These are phyloP conservation scores for Physella acuta DNA, from an alignment of 1,140 invertebrate species.

Conservation along the genomic window DNA sequence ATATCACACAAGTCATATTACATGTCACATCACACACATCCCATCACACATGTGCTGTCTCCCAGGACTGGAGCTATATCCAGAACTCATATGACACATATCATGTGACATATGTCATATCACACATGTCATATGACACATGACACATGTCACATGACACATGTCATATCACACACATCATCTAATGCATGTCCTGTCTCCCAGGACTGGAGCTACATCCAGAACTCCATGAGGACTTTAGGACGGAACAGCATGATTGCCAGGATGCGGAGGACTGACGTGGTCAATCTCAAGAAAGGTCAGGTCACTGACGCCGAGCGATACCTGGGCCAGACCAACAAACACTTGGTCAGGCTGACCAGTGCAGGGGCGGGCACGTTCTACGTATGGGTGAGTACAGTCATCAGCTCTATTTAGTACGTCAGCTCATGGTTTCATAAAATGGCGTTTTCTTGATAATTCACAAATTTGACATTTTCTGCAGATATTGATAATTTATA, in stretches of 20 bases:
- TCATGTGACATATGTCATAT: no score
- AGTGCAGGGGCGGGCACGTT: slow-evolving; percentile 47
- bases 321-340: slow-evolving; percentile 28
- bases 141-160: no score
- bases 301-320: slow-evolving; percentile 20
- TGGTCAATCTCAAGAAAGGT: slow-evolving; percentile 22
- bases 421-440: not conserved
- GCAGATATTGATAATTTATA: not conserved
- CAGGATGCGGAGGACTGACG: slow-evolving; percentile 36
- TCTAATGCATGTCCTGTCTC: no score
- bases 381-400: slow-evolving; percentile 36
- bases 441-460: not conserved
- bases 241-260: slow-evolving; percentile 37
- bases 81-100: no score
- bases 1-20: no score
- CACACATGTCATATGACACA: no score
- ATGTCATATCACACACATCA: no score
- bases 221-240: slow-evolving; percentile 31
- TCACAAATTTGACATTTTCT: not conserved
- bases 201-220: slow-evolving; percentile 40
- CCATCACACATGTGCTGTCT: no score
- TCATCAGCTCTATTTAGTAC: not conserved
- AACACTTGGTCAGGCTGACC: slow-evolving; percentile 25
- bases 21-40: no score
- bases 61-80: no score